Evolutionary conservation across 2,888 invertebrate species (phyloP), one percentile per base, ranked within the genome.

Genomic region (Hoplodrina ambigua): DNA sequence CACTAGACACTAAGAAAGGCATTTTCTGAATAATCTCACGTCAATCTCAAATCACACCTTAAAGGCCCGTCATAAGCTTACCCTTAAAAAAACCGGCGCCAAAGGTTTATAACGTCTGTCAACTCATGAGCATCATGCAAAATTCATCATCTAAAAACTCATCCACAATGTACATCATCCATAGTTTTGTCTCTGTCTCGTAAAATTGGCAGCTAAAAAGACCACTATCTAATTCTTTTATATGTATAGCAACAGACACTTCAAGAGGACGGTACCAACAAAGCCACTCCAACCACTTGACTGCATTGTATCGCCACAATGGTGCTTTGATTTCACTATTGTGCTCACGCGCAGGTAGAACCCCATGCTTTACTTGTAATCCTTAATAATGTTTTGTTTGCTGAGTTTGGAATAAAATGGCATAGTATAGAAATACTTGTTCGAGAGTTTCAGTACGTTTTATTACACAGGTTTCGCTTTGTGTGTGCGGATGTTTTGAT

Each of bases 301-400:
- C 81, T 72, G 69, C 63, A 83, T 84, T 85, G 81, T 84, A 62
- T 60, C 46, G 30, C 57, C 69, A 84, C 84, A 84, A 84, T 79
- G 68, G 83, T 20, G 65, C 73, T 84, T 81, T 84, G 84, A 84
- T 85, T 84, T 81, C 83, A 76, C 83, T 74, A 85, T 84, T 84
- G 85, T 84, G 70, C 63, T 52, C 56, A 15, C 19, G 17, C 37
- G 73, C 83, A 85, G 83, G 85, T 85, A 82, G 79, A 78, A 62
- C 62, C 82, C 69, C 65, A 64, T 70, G 67, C 72, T 79, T 69
- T 73, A 64, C 77, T 72, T 75, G 64, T 77, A 81, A 81, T 83
- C 81, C 83, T 67, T 80, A 82, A 76, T 78, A 82, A 77, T 68
- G 71, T 78, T 78, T 84, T 84, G 81, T 82, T 78, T 81, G 81